Evolutionary conservation across 2,888 invertebrate genomes (phyloP), one percentile per base, ranked within the genome.

Genomic region (Heteromyza rotundicornis): DNA sequence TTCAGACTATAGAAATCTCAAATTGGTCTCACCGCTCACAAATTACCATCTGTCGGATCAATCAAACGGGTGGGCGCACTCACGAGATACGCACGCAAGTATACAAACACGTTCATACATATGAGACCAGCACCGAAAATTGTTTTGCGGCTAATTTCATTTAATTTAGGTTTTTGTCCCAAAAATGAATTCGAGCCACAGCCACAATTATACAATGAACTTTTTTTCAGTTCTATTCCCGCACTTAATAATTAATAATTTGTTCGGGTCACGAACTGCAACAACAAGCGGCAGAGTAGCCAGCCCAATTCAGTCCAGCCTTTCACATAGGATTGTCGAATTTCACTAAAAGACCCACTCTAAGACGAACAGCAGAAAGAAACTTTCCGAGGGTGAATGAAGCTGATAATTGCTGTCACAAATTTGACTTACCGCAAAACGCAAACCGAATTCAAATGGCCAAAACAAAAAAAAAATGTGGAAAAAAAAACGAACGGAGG

Each of bases 181-280:
- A 63, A 68, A 70, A 68, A 68, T 64, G 66, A 68, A 64, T 68
- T 63, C 59, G 54, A 67, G 64, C 68, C 65, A 75, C 72, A 74
- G 70, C 71, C 69, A 74, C 77, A 80, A 79, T 78, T 78, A 77
- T 77, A 67, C 62, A 69, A 75, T 72, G 72, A 65, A 5, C 7
- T 27, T 27, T 27, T 27, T 27, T 27, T 27, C 27, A 10, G 5
- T 65, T 16, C 14, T 44, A 75, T 76, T 80, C 72, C 70, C 67
- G 70, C 74, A 77, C 75, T 78, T 77, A 77, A 78, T 76, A 79
- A 76, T 80, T 78, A 77, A 75, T 80, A 79, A 79, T 79, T 79
- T 75, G 76, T 75, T 79, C 70, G 69, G 73, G 77, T 78, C 79
- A 80, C 79, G 80, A 78, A 70, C 72, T 59, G 57, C 40, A n/a